These are phyloP conservation scores for Lomographa bimaculata DNA, from an alignment of 2,888 invertebrate genomes.

Conservation along the genomic window DNA sequence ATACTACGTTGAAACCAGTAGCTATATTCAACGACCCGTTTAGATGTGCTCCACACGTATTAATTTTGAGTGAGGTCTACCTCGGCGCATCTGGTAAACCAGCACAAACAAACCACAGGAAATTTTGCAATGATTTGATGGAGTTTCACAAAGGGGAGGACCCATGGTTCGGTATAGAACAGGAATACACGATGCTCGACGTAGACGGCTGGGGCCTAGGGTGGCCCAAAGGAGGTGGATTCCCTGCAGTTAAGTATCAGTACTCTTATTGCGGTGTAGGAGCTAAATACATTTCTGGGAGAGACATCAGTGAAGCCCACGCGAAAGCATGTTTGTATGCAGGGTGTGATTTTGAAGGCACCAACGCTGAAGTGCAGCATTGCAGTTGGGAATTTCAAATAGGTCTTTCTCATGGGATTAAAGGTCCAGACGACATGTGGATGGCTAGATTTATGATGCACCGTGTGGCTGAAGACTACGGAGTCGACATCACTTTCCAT, in stretches of 20 bases:
- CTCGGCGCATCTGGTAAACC: slow-evolving; percentile 87
- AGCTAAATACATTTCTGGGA: slow-evolving; percentile 94
- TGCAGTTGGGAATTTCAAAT: slow-evolving; percentile 96
- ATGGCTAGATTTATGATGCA: slow-evolving; percentile 92
- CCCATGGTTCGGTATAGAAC: slow-evolving; percentile 97
- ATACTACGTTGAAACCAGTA: slow-evolving; percentile 93
- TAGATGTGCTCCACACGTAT: slow-evolving; percentile 92
- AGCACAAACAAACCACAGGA: slow-evolving; percentile 88
- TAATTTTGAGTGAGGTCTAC: slow-evolving; percentile 94
- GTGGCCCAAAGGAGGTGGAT: slow-evolving; percentile 97
- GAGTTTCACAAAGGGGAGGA: slow-evolving; percentile 86
- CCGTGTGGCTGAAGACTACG: slow-evolving; percentile 94
- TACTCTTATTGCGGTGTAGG: slow-evolving; percentile 96
- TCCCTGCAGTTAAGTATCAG: slow-evolving; percentile 95
- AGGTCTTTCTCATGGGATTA: slow-evolving; percentile 94
- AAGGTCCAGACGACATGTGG: slow-evolving; percentile 93
- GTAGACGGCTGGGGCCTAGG: slow-evolving; percentile 95
- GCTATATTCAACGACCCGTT: slow-evolving; percentile 96
- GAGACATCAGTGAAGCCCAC: slow-evolving; percentile 97
- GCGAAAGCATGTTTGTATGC: slow-evolving; percentile 92
- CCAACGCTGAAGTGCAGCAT: slow-evolving; percentile 98
- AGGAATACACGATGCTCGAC: slow-evolving; percentile 95
- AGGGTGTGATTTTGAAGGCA: slow-evolving; percentile 95
- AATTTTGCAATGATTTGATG: slow-evolving; percentile 87
- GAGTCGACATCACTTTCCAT: slow-evolving; percentile 87